Conservation (phyloP, 2,797 vertebrate species). For the Eidolon dupreanum region DNA sequence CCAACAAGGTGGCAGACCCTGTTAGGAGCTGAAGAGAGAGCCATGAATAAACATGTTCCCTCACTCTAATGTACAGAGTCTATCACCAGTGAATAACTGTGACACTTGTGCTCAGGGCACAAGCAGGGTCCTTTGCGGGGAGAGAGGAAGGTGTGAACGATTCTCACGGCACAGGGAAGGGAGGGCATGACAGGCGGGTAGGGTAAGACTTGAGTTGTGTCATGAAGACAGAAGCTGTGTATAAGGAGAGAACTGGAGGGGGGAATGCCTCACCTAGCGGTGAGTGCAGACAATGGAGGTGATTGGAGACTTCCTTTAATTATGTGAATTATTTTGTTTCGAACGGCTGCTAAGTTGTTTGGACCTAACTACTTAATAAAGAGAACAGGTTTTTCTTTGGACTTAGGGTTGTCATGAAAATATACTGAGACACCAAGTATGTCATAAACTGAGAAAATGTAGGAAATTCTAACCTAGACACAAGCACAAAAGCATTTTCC, state of each 20-base stretch:
- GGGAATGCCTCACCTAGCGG: neutral
- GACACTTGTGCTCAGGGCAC: neutral
- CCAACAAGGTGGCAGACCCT: conserved; percentile 72
- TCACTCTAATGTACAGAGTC: conserved; percentile 51
- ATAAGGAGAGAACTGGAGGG: neutral
- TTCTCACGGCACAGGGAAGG: neutral
- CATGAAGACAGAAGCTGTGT: neutral
- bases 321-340: neutral
- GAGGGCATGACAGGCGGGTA: neutral
- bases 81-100: conserved; percentile 55
- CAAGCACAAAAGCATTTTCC: neutral
- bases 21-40: conserved; percentile 53
- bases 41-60: conserved; percentile 75
- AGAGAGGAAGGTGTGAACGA: neutral
- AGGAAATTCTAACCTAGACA: neutral
- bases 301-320: neutral
- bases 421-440: neutral
- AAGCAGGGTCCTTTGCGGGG: neutral
- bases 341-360: neutral
- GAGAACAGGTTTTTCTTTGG: neutral
- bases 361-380: neutral
- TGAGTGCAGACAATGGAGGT: neutral
- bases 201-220: neutral
- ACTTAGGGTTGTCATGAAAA: neutral
- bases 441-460: neutral